Evolutionary conservation across 2,113 vertebrate genomes (phyloP).

Genomic region (Tupaia tana): DNA sequence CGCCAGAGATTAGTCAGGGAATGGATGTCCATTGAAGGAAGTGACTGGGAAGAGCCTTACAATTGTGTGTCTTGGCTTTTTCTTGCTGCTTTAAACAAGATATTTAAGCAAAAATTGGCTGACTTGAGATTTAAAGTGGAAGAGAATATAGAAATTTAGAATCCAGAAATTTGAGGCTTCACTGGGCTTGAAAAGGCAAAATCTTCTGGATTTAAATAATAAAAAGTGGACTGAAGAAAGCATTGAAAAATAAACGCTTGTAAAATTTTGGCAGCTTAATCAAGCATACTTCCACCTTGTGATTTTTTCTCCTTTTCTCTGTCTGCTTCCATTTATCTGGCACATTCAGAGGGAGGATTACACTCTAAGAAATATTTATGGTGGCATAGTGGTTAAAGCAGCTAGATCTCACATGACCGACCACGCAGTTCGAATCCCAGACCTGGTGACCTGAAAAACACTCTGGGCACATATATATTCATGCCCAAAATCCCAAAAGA

Average conservation of each 20-base stretch:
- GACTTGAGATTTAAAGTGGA: constrained; percentile 25
- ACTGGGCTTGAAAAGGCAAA: constrained; percentile 24
- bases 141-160: not conserved
- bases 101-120: constrained; percentile 31
- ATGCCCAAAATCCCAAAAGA: too few species aligned
- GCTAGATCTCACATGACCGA: too few species aligned
- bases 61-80: not conserved
- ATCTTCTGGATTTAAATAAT: constrained; percentile 30
- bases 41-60: not conserved
- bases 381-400: too few species aligned
- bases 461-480: too few species aligned
- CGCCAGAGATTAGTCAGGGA: not conserved
- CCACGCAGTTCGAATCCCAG: too few species aligned
- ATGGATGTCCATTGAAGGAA: not conserved
- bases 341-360: not conserved
- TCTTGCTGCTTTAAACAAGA: not conserved
- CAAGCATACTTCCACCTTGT: not conserved
- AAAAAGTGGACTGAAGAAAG: constrained; percentile 10
- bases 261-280: not conserved
- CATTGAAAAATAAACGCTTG: not conserved
- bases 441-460: too few species aligned
- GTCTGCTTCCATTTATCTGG: not conserved
- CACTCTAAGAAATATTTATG: not conserved
- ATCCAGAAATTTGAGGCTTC: constrained; percentile 27
- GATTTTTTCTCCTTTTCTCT: not conserved